These are phyloP conservation scores for Mixornis gularis DNA, from an alignment of 2,113 vertebrate species.

Conservation along the genomic window DNA sequence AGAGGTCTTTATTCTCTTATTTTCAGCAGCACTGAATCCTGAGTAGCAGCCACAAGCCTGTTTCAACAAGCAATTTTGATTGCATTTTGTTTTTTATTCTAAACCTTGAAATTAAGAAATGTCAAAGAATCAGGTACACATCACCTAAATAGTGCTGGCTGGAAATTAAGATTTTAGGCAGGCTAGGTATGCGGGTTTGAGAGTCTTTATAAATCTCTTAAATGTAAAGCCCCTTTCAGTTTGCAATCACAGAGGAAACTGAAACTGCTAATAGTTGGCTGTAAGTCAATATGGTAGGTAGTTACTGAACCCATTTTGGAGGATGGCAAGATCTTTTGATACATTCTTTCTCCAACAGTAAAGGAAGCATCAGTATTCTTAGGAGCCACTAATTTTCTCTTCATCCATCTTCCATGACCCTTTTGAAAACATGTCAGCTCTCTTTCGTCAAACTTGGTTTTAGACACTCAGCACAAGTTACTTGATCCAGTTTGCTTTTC, in stretches of 20 bases:
- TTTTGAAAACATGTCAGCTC: neutral
- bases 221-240: neutral
- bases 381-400: neutral
- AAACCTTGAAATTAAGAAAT: neutral
- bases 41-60: neutral
- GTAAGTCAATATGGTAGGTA: neutral
- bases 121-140: neutral
- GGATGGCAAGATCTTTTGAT: neutral
- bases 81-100: neutral
- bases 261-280: neutral
- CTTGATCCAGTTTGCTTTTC: neutral
- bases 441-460: neutral
- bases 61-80: neutral
- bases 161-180: neutral
- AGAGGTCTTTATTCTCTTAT: neutral
- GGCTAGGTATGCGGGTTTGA: neutral
- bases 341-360: neutral
- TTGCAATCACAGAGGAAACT: neutral
- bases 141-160: neutral
- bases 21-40: neutral
- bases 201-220: neutral
- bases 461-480: neutral
- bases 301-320: neutral
- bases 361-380: neutral
- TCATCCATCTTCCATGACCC: neutral